These are phyloP conservation scores for Aldabrachelys gigantea DNA, from an alignment of 2,113 vertebrate species.

Conservation along the genomic window DNA sequence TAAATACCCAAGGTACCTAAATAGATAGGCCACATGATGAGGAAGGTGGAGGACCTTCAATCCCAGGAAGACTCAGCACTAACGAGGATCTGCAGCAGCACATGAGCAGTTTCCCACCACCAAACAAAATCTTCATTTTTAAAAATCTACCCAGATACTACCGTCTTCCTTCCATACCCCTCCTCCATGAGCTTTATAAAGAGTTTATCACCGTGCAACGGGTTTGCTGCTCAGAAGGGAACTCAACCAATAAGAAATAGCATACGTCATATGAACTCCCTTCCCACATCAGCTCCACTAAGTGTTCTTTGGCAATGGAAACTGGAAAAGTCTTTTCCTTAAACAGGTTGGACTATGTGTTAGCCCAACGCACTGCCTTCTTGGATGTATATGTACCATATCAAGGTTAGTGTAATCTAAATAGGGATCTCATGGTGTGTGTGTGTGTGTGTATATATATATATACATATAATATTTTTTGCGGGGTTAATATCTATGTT, in stretches of 20 bases:
- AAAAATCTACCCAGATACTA: slow-evolving; percentile 6
- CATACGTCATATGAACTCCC: slow-evolving; percentile 19
- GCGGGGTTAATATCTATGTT: slow-evolving; percentile 48
- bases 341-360: slow-evolving; percentile 30
- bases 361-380: slow-evolving; percentile 25
- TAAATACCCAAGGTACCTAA: background rate
- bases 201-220: slow-evolving; percentile 7
- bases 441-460: background rate
- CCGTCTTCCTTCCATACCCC: background rate
- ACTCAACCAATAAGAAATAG: slow-evolving; percentile 38
- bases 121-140: background rate
- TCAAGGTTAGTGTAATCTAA: slow-evolving; percentile 43
- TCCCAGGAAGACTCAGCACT: background rate
- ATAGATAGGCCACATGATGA: background rate
- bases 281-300: slow-evolving; percentile 17
- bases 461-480: background rate
- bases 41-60: background rate
- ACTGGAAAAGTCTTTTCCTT: slow-evolving; percentile 53
- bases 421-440: slow-evolving; percentile 11
- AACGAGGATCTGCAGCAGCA: background rate
- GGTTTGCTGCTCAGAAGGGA: slow-evolving; percentile 27
- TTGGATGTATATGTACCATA: slow-evolving; percentile 35
- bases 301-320: slow-evolving; percentile 25
- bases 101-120: background rate
- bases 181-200: background rate